Conservation (phyloP, 1,140 invertebrate species). For the Lordiphosa mommai region DNA sequence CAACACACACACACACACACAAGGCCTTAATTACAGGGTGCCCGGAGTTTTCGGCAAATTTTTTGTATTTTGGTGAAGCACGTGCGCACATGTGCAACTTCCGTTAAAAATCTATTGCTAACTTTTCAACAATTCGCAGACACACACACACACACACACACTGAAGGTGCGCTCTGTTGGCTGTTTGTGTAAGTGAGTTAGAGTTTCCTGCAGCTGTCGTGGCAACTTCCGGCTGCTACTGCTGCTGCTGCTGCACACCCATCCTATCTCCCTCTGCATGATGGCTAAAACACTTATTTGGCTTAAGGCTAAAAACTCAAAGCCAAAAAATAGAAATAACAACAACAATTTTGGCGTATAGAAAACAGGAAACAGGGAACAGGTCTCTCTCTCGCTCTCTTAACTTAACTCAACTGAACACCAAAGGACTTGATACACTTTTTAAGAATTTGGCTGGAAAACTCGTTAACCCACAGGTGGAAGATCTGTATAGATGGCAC, state of each 20-base stretch:
- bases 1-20: too few species aligned
- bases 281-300: conserved; percentile 73
- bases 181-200: conserved; percentile 74
- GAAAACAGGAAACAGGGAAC: neutral
- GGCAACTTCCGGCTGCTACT: conserved; percentile 66
- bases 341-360: conserved; percentile 20
- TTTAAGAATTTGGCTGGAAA: too few species aligned
- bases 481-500: too few species aligned
- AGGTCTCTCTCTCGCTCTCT: neutral
- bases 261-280: conserved; percentile 28
- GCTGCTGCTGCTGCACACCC: conserved; percentile 16
- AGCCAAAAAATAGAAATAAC: conserved; percentile 55
- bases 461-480: too few species aligned
- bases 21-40: conserved; percentile 71
- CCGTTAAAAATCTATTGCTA: conserved; percentile 77
- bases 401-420: too few species aligned
- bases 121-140: conserved; percentile 69
- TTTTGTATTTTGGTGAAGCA: conserved; percentile 40
- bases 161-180: conserved; percentile 38
- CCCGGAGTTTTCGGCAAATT: conserved; percentile 42
- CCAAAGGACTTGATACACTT: conserved; percentile 9
- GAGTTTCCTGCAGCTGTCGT: conserved; percentile 76
- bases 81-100: conserved; percentile 77
- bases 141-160: conserved; percentile 12
- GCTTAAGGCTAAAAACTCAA: conserved; percentile 72